Evolutionary conservation across 2,113 vertebrate genomes (phyloP).

Genomic region (Patagioenas fasciata): DNA sequence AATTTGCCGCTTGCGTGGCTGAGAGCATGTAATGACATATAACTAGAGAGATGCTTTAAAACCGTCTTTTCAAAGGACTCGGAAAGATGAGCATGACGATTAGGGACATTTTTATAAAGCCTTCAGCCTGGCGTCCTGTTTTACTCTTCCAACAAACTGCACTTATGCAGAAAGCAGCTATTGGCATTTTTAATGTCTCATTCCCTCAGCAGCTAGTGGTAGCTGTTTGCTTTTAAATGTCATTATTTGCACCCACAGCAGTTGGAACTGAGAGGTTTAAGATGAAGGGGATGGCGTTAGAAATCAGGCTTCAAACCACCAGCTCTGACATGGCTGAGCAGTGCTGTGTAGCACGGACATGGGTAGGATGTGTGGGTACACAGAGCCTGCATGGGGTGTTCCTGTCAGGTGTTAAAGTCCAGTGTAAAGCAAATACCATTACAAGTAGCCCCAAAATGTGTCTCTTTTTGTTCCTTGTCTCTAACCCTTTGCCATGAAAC

Average conservation of each 20-base stretch:
- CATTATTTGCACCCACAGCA: neutral
- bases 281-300: neutral
- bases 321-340: neutral
- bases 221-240: neutral
- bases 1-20: neutral
- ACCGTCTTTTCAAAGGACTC: neutral
- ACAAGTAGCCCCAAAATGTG: neutral
- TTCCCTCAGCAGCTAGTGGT: neutral
- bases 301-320: neutral
- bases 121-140: neutral
- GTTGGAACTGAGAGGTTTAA: neutral
- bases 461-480: neutral
- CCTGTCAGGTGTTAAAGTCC: neutral
- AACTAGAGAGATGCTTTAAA: slow-evolving; percentile 12
- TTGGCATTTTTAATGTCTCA: neutral
- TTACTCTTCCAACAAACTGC: neutral
- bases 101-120: neutral
- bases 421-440: neutral
- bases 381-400: neutral
- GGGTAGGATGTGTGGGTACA: neutral
- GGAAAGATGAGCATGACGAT: neutral
- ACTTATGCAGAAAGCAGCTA: neutral
- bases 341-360: fast-evolving
- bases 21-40: neutral
- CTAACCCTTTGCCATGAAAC: slow-evolving; percentile 33